Evolutionary conservation across 2,113 vertebrate species (phyloP).

Genomic region (Lepus timidus): DNA sequence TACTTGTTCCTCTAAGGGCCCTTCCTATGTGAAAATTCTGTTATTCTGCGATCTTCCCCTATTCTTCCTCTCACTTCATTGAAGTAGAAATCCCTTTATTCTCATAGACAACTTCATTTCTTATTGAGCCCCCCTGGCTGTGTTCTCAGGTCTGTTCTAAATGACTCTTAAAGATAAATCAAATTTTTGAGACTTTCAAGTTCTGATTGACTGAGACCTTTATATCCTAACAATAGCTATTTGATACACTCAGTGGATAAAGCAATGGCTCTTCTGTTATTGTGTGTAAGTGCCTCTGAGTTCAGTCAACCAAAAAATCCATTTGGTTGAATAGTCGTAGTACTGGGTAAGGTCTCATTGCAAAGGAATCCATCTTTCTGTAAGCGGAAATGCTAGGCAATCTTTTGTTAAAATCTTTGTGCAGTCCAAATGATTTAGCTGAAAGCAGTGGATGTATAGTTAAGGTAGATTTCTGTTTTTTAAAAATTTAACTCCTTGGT

Average conservation of each 20-base stretch:
- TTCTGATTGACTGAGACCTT: conserved; percentile 64
- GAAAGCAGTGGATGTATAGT: not conserved
- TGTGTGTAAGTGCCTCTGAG: conserved; percentile 47
- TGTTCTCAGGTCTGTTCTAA: conserved; percentile 58
- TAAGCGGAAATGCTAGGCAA: conserved; percentile 39
- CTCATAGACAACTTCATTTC: not conserved
- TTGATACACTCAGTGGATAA: conserved; percentile 62
- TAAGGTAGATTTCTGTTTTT: conserved; percentile 10
- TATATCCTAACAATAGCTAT: conserved; percentile 58
- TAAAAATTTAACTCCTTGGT: not conserved
- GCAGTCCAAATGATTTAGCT: not conserved
- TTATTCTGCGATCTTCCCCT: conserved; percentile 34
- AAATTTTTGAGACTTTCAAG: conserved; percentile 14
- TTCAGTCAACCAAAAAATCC: conserved; percentile 62
- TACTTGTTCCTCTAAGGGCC: not conserved
- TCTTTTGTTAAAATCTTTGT: conserved; percentile 48
- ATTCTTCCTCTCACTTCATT: not conserved
- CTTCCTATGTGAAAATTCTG: not conserved
- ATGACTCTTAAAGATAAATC: conserved; percentile 57
- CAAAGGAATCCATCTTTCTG: not conserved
- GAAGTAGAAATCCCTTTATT: not conserved
- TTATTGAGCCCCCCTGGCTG: conserved; percentile 29
- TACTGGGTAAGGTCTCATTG: not conserved
- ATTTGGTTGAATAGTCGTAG: conserved; percentile 53
- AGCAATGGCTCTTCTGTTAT: conserved; percentile 8